A percentile compares a stretch with the other conserved stretches of the same genome.
These are phyloP conservation scores for Platycheirus albimanus DNA, from an alignment of 2,888 invertebrate genomes.

Conservation along the genomic window DNA sequence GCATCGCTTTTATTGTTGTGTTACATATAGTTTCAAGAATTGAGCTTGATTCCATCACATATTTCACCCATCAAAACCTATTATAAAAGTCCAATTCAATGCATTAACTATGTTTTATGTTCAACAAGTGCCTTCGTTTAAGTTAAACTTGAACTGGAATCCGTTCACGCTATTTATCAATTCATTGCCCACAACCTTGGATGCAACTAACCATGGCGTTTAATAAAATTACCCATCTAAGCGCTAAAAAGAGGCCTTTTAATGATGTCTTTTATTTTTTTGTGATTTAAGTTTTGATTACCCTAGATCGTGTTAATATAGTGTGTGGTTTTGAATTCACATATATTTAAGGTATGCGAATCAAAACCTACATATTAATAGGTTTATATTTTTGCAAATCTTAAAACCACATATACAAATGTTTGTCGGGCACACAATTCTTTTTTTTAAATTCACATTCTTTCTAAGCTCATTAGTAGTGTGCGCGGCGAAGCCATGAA, in stretches of 20 bases:
- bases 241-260: slow-evolving; percentile 25
- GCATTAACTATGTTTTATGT: slow-evolving; percentile 37
- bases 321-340: slow-evolving; percentile 13
- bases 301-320: slow-evolving; percentile 32
- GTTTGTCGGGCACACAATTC: slow-evolving; percentile 18
- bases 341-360: no score
- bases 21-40: no score
- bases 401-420: slow-evolving; percentile 26
- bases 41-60: no score
- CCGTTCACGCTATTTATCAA: slow-evolving; percentile 49
- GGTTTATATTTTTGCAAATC: slow-evolving; percentile 18
- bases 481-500: slow-evolving; percentile 61
- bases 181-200: slow-evolving; percentile 68
- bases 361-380: no score
- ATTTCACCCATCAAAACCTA: no score
- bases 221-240: slow-evolving; percentile 1
- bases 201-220: slow-evolving; percentile 38
- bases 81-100: slow-evolving; percentile 16
- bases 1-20: background rate
- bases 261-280: slow-evolving; percentile 34
- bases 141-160: slow-evolving; percentile 68
- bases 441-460: slow-evolving; percentile 38
- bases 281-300: slow-evolving; percentile 43
- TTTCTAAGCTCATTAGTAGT: slow-evolving; percentile 65
- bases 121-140: slow-evolving; percentile 38